Base-by-base conservation (phyloP, 2,888 invertebrate species). In the Pristionchus maxplancki region DNA sequence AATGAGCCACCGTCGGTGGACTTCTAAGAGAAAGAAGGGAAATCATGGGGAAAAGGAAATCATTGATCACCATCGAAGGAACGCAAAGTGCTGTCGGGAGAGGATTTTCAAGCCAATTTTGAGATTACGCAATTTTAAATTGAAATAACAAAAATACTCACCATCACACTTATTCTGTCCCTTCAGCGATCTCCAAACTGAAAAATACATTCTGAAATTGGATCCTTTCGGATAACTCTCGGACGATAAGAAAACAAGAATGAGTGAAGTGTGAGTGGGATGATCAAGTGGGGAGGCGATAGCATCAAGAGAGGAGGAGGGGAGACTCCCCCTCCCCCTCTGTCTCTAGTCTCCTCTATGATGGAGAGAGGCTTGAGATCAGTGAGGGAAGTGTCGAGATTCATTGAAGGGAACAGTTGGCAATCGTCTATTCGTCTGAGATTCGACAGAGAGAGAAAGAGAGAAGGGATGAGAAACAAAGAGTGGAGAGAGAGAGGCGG, bases 241-340 rank as follows among this genome's bases (percentile, higher is more conserved):
- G 24, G 67, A 24, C 20, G 37, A 71, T 71, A 37, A 71, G 71
- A 71, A 71, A 71, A 71, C 37, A 71, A 71, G 71, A 64, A 71
- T 71, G 71, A 71, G 71, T 71, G 71, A 71, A 17, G 53, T 53
- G 53, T 53, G 53, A 44, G 58, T 58, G 34, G 71, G 71, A 71
- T 37, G 37, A 71, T 44, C 40, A 48, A 40, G 74, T 40, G 74
- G 40, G 74, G 64, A 5, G 71, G 67, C 28, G 11, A 64, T 67
- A 74, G 9, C 37, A 24, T 37, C 11, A 37, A 37, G 74, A 40
- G 74, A 40, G 34, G 34, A 11, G 67, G 20, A 37, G 13, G 34
- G 67, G 11, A 31, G 71, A 40, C 40, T 17, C n/a, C 17, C 24
- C 40, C 9, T n/a, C n/a, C n/a, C n/a, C n/a, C n/a, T 17, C 17